Conservation (phyloP, 2,797 vertebrate species). For the Ctenopoma multispine region DNA sequence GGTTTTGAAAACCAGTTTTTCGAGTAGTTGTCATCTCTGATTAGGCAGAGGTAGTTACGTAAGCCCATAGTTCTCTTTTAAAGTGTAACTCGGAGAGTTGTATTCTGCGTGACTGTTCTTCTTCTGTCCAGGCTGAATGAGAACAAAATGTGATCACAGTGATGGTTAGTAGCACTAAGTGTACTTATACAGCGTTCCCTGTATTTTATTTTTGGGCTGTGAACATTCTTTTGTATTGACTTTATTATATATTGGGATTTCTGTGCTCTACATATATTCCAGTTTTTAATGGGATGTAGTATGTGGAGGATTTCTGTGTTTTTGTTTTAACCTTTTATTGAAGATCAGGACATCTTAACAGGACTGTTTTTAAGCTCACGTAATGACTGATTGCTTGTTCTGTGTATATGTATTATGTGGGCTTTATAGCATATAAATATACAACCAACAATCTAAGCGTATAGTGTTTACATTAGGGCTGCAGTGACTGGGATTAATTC, state of each 20-base stretch:
- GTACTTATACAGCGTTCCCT: constrained; percentile 7
- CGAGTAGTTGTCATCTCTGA: constrained; percentile 31
- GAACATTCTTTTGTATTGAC: constrained; percentile 4
- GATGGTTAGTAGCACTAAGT: constrained; percentile 31
- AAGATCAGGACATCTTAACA: too few species aligned
- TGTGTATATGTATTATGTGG: too few species aligned
- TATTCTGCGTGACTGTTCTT: constrained; percentile 40
- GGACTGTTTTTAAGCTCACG: too few species aligned
- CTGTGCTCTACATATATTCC: too few species aligned
- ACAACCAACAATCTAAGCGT: not conserved
- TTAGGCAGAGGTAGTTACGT: constrained; percentile 43
- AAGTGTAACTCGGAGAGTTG: constrained; percentile 33
- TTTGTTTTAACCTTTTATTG: too few species aligned
- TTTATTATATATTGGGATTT: not conserved
- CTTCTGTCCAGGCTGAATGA: constrained; percentile 31
- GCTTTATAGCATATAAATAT: not conserved
- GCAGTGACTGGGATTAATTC: not conserved
- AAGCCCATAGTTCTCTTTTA: constrained; percentile 39
- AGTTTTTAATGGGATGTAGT: too few species aligned
- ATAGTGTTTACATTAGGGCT: not conserved
- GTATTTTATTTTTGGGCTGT: not conserved
- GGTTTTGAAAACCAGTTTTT: constrained; percentile 2
- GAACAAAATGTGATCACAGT: constrained; percentile 49
- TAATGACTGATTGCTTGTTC: too few species aligned
- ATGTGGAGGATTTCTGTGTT: too few species aligned